Conservation (phyloP, 2,113 vertebrate species). For the Neodon shergylaensis region DNA sequence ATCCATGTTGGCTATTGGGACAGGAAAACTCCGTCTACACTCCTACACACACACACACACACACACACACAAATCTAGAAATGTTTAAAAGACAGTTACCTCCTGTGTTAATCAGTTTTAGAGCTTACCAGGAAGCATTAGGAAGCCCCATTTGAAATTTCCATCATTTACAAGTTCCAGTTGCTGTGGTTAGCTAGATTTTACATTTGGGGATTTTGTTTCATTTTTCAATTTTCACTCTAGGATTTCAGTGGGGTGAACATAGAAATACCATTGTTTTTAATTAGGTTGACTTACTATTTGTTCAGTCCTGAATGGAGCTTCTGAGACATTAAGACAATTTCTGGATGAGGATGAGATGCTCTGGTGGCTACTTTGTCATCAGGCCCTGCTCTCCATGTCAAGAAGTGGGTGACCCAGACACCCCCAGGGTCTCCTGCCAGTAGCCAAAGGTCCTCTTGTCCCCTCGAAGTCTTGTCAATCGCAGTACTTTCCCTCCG, state of each 20-base stretch:
- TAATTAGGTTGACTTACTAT: not conserved
- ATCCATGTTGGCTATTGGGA: too few relatives aligned
- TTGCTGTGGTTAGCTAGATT: not conserved
- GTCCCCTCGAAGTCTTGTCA: not conserved
- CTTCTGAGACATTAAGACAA: not conserved
- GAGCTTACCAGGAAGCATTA: constrained; percentile 2
- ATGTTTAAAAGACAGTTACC: not conserved
- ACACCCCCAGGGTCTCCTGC: not conserved
- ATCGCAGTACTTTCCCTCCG: not conserved
- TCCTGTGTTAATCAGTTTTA: not conserved
- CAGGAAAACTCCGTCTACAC: too few relatives aligned
- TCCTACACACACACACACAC: too few relatives aligned
- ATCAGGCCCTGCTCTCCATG: not conserved
- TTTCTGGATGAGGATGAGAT: not conserved
- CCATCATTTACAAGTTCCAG: not conserved
- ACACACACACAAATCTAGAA: not conserved
- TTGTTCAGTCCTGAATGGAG: not conserved
- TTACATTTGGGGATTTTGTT: constrained; percentile 34
- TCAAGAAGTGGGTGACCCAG: not conserved
- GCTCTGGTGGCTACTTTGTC: not conserved
- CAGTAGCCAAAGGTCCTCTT: not conserved
- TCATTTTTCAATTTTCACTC: constrained; percentile 10
- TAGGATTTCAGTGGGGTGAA: not conserved
- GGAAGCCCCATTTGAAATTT: not conserved
- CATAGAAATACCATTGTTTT: not conserved